Conservation (phyloP, 2,113 vertebrate species). For the Crotalus viridis region DNA sequence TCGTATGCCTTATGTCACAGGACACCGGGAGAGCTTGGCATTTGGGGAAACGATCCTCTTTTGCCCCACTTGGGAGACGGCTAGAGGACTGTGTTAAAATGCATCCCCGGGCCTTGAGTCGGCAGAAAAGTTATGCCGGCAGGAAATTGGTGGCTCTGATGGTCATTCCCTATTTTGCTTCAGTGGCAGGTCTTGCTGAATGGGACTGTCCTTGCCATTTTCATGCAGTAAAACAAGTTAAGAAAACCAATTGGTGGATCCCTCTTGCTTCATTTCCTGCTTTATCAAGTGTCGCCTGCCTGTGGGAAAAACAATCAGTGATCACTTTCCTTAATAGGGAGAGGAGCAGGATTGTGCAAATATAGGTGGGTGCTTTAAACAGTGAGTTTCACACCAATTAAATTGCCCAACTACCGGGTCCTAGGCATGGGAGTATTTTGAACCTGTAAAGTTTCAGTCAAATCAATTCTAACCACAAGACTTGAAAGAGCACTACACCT, state of each 20-base stretch:
- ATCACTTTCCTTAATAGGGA: background rate
- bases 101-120: background rate
- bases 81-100: background rate
- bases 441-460: background rate
- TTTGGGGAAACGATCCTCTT: background rate
- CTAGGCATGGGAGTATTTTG: background rate
- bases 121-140: background rate
- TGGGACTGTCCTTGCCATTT: background rate
- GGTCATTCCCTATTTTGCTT: background rate
- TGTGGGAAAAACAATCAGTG: background rate
- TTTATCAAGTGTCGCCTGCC: background rate
- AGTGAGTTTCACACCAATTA: background rate
- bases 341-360: background rate
- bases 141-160: background rate
- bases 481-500: background rate
- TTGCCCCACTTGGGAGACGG: background rate
- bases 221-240: background rate
- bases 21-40: background rate
- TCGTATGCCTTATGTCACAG: background rate
- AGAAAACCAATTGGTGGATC: background rate
- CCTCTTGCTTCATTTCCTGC: background rate
- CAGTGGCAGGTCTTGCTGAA: background rate
- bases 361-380: background rate
- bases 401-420: background rate
- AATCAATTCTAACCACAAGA: background rate